Evolutionary conservation across 2,797 vertebrate species (phyloP).

Genomic region (Valencia hispanica): DNA sequence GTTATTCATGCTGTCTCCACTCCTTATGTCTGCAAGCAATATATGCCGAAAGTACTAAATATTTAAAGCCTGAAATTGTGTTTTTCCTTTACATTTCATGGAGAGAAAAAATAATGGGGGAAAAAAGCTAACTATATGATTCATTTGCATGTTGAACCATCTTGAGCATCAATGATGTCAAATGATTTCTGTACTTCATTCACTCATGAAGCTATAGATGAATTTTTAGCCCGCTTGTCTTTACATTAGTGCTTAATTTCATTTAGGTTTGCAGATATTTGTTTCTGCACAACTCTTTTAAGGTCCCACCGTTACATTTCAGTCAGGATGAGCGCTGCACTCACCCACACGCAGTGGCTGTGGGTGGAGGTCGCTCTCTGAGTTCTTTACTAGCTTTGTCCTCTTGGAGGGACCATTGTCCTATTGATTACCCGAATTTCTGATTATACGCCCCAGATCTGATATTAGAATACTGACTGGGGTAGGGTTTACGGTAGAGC

Average conservation of each 20-base stretch:
- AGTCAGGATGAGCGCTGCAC: not conserved
- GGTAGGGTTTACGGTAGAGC: not conserved
- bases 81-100: not conserved
- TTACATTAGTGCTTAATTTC: not conserved
- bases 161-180: not conserved
- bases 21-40: not conserved
- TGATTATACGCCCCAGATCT: not conserved
- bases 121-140: not conserved
- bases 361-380: too few relatives aligned
- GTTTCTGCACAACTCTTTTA: not conserved
- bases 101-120: not conserved
- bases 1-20: not conserved
- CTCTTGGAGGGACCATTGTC: not conserved
- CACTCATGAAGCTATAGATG: not conserved
- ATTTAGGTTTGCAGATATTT: not conserved
- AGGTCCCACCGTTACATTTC: not conserved
- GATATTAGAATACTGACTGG: not conserved
- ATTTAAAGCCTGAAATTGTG: not conserved
- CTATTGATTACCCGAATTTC: not conserved
- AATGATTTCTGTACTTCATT: not conserved
- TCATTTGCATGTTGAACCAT: not conserved
- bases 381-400: too few relatives aligned
- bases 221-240: not conserved
- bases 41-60: not conserved
- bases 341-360: too few relatives aligned